Evolutionary conservation across 2,888 invertebrate species (phyloP).

Genomic region (Phyto melanocephala): DNA sequence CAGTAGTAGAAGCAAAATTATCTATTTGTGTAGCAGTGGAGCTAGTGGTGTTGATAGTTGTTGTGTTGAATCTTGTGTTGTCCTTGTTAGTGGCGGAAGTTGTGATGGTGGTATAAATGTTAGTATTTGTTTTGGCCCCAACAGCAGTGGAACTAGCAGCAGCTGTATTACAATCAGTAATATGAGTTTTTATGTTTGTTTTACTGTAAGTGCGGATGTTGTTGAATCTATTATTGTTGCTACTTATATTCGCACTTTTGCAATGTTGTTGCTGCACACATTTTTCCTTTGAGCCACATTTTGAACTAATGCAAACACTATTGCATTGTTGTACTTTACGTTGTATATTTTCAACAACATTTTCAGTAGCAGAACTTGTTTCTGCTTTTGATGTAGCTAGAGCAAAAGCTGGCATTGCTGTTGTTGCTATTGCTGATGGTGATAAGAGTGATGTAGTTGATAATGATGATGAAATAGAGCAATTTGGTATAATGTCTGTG

Average conservation of each 20-base stretch:
- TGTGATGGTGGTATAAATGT: conserved; percentile 26
- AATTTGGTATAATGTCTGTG: conserved; percentile 36
- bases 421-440: conserved; percentile 5
- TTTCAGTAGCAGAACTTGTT: conserved; percentile 27
- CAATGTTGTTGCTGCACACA: conserved; percentile 43
- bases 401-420: neutral
- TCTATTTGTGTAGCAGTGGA: neutral
- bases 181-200: conserved; percentile 37
- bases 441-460: conserved; percentile 11
- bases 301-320: conserved; percentile 63
- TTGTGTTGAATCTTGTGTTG: conserved; percentile 24
- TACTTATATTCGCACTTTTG: conserved; percentile 45
- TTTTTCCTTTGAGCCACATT: conserved; percentile 63
- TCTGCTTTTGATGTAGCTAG: conserved; percentile 23
- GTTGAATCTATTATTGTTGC: conserved; percentile 26
- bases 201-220: conserved; percentile 45
- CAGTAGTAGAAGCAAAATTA: neutral
- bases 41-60: conserved; percentile 18
- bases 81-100: conserved; percentile 42
- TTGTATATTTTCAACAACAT: conserved; percentile 46
- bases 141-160: neutral
- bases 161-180: neutral
- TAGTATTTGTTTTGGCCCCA: conserved; percentile 7
- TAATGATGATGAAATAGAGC: conserved; percentile 11
- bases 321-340: conserved; percentile 51